A percentile compares a stretch with the other conserved stretches of the same genome.
Conservation (phyloP, 2,113 vertebrate genomes). For the Hippoglossus stenolepis region DNA sequence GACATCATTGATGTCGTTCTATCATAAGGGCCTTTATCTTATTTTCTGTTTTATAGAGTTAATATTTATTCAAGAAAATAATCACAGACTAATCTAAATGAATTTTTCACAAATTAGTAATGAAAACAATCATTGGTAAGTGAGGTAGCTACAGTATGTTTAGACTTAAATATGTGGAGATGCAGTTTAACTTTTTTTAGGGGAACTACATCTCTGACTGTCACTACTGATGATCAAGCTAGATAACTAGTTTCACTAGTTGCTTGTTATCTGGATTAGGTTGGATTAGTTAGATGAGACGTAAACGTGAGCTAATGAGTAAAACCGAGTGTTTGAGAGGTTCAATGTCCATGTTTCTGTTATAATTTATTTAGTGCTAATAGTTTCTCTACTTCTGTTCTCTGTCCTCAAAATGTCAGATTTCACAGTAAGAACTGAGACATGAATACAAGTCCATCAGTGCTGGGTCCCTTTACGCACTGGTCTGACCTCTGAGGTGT, state of each 20-base stretch:
- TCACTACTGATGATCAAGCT: not conserved
- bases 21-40: not conserved
- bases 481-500: conserved; percentile 19
- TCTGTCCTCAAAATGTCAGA: not conserved
- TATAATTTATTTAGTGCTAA: not conserved
- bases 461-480: not conserved
- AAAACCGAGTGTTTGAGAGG: not conserved
- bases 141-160: too few species aligned
- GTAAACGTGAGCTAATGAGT: too few species aligned
- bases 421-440: not conserved
- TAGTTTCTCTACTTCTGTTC: not conserved
- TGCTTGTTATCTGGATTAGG: not conserved
- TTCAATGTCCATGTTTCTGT: not conserved
- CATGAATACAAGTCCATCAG: not conserved
- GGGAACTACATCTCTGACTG: too few species aligned
- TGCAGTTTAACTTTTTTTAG: too few species aligned
- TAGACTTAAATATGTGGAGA: too few species aligned
- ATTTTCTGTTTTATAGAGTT: not conserved
- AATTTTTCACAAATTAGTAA: not conserved
- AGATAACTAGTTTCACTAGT: not conserved
- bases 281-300: not conserved
- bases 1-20: not conserved
- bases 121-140: not conserved
- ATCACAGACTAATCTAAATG: not conserved
- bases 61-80: not conserved